Evolutionary conservation across 2,888 invertebrate genomes (phyloP).

Genomic region (Spilosoma lubricipeda): DNA sequence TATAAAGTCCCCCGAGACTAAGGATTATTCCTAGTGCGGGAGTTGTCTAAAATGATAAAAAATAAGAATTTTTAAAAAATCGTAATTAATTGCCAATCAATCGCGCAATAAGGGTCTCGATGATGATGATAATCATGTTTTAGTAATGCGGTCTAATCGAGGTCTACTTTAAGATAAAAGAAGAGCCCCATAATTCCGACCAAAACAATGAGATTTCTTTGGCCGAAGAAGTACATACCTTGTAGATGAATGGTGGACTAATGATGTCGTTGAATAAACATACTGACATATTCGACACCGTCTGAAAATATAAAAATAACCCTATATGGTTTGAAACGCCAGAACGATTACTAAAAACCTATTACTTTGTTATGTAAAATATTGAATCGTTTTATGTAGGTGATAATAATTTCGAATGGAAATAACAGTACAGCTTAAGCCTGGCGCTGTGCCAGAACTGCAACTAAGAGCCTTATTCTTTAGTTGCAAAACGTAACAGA

Average conservation of each 20-base stretch:
- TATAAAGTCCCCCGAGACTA: too few relatives aligned
- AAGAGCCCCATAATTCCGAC: background rate
- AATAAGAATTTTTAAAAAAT: too few relatives aligned
- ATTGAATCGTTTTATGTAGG: slow-evolving; percentile 52
- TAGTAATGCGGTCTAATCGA: background rate
- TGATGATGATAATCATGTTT: background rate
- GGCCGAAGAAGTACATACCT: background rate
- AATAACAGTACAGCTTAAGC: slow-evolving; percentile 62
- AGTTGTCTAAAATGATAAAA: too few relatives aligned
- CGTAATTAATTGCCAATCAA: too few relatives aligned
- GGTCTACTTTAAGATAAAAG: background rate
- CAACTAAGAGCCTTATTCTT: slow-evolving; percentile 65
- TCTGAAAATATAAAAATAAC: background rate
- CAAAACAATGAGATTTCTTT: background rate
- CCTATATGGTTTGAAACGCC: background rate
- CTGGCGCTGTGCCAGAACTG: slow-evolving; percentile 69
- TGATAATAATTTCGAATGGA: slow-evolving; percentile 61
- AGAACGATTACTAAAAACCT: slow-evolving; percentile 13
- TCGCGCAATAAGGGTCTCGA: too few relatives aligned
- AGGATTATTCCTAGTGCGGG: too few relatives aligned
- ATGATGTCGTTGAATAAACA: background rate
- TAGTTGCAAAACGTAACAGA: slow-evolving; percentile 51
- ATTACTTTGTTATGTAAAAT: slow-evolving; percentile 44
- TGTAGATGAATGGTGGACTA: background rate
- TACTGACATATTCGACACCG: background rate